Evolutionary conservation across 2,113 vertebrate species (phyloP).

Genomic region (Polypterus bichir): DNA sequence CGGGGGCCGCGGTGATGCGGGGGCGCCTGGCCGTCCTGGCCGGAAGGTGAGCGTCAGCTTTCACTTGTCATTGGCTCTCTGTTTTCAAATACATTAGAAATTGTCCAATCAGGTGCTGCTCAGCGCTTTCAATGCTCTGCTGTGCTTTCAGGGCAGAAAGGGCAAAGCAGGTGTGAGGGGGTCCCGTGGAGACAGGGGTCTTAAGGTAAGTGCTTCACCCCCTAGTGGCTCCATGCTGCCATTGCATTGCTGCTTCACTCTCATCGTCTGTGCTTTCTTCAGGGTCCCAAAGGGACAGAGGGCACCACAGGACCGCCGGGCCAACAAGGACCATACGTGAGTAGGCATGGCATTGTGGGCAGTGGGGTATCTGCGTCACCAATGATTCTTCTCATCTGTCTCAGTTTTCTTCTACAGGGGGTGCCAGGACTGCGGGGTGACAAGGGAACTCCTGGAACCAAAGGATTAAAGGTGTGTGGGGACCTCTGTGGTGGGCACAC

Average conservation of each 20-base stretch:
- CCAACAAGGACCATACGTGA: constrained; percentile 59
- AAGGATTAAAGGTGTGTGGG: constrained; percentile 64
- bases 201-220: constrained; percentile 47
- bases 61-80: too few species aligned
- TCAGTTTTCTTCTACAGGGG: constrained; percentile 39
- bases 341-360: constrained; percentile 20
- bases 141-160: constrained; percentile 55
- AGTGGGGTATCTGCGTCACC: background rate
- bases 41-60: constrained; percentile 46
- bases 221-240: background rate
- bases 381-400: background rate
- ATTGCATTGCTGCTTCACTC: background rate
- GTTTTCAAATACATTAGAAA: too few species aligned
- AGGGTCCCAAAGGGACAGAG: constrained; percentile 52
- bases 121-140: too few species aligned
- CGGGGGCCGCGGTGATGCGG: constrained; percentile 43
- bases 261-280: constrained; percentile 10
- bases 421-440: constrained; percentile 48
- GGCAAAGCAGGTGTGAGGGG: constrained; percentile 59
- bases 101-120: too few species aligned
- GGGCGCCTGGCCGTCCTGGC: constrained; percentile 46
- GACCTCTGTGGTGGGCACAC: too few species aligned
- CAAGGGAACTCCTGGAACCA: constrained; percentile 45
- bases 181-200: constrained; percentile 50
- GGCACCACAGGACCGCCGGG: constrained; percentile 50